Percentiles rank a stretch among this genome's conserved stretches.
These are phyloP conservation scores for Charadrius vociferus DNA, from an alignment of 2,113 vertebrate genomes.

Conservation along the genomic window DNA sequence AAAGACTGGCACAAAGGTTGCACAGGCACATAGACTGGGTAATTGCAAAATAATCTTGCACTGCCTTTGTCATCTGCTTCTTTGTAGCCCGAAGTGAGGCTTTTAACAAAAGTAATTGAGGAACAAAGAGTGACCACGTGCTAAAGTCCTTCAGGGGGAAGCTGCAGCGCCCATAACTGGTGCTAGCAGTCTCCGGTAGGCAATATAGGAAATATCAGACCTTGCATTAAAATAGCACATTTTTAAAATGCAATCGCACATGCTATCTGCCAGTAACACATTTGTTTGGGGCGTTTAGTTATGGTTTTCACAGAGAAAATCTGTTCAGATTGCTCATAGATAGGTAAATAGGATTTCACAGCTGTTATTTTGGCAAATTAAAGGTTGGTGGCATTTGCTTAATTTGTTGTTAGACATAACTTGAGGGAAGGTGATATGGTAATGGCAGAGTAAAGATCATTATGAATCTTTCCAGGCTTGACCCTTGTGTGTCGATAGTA, in stretches of 20 bases:
- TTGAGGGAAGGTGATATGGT: not conserved
- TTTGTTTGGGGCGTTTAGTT: not conserved
- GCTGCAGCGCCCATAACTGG: not conserved
- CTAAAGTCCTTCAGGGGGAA: not conserved
- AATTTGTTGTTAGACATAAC: not conserved
- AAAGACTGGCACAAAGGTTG: not conserved
- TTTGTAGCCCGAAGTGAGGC: not conserved
- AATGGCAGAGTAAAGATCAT: not conserved
- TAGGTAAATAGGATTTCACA: not conserved
- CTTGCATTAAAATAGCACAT: not conserved
- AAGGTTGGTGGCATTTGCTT: not conserved
- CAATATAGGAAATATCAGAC: not conserved
- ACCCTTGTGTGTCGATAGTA: not conserved
- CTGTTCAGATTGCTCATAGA: not conserved
- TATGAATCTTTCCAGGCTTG: not conserved
- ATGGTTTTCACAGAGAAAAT: not conserved
- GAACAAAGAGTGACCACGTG: not conserved
- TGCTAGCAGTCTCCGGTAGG: not conserved
- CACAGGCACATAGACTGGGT: not conserved
- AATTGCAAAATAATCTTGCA: not conserved
- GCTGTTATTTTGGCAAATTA: not conserved
- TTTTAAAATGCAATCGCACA: not conserved
- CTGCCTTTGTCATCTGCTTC: not conserved
- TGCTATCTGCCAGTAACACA: not conserved
- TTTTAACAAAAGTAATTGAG: not conserved